These are phyloP conservation scores for Alloplasta piceator DNA, from an alignment of 2,888 invertebrate genomes.

Conservation along the genomic window DNA sequence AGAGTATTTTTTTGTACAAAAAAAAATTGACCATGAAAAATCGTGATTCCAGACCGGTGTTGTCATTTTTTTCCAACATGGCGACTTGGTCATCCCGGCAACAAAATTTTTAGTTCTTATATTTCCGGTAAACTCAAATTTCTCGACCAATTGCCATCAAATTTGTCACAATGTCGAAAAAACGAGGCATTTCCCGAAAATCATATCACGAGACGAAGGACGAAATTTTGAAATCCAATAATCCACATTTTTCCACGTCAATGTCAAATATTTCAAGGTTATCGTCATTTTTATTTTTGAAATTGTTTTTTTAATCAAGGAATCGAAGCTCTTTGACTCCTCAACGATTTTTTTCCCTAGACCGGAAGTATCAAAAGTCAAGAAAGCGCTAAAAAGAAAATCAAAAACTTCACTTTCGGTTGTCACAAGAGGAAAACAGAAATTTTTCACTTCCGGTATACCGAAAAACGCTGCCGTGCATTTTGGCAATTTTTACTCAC, in stretches of 20 bases:
- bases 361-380: neutral
- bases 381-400: conserved; percentile 21
- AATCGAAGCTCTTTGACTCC: too few relatives aligned
- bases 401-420: conserved; percentile 35
- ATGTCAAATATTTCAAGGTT: conserved; percentile 42
- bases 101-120: too few relatives aligned
- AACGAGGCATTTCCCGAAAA: conserved; percentile 10
- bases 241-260: conserved; percentile 48
- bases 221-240: conserved; percentile 43
- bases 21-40: neutral
- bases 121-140: conserved; percentile 1
- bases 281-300: conserved; percentile 2
- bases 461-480: conserved; percentile 72
- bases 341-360: conserved; percentile 30
- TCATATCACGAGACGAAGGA: conserved; percentile 10
- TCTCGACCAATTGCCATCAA: neutral
- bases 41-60: neutral
- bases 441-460: conserved; percentile 41
- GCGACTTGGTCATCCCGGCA: too few relatives aligned
- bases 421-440: conserved; percentile 13
- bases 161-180: conserved; percentile 30
- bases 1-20: conserved; percentile 19
- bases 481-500: conserved; percentile 73
- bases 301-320: neutral
- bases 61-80: neutral